phyloP scores from a whole-genome alignment of 2,888 invertebrate species.

The Stictocephala bisonia region DNA sequence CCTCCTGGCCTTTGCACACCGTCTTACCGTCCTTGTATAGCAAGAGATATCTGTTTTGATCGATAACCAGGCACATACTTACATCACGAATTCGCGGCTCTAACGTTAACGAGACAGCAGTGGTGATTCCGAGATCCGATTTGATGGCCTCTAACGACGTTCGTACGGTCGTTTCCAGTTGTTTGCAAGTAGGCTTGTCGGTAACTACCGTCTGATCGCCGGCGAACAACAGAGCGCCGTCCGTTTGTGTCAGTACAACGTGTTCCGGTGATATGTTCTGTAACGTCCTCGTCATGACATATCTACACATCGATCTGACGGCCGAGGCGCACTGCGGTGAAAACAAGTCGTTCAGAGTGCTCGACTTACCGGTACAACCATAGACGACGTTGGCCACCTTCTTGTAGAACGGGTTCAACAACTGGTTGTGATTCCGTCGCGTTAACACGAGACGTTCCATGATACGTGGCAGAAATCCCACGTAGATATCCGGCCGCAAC shows the following conservation, averaged over 20 bases:
- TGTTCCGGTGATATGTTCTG: not conserved
- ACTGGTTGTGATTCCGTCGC: not conserved
- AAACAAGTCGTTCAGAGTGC: not conserved
- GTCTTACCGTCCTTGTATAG: not conserved
- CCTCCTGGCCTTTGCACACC: not conserved
- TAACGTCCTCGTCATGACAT: not conserved
- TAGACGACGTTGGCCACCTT: not conserved
- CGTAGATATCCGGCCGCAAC: not conserved
- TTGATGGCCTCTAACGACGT: no score
- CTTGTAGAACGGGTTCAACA: not conserved
- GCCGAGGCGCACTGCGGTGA: not conserved
- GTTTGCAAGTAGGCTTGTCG: no score
- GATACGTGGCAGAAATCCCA: not conserved
- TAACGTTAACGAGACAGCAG: no score
- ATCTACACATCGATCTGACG: not conserved
- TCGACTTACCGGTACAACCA: not conserved
- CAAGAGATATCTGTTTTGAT: not conserved
- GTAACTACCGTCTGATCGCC: no score
- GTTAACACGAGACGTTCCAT: not conserved
- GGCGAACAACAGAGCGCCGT: constrained; percentile 3
- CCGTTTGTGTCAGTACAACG: not conserved
- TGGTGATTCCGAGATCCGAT: no score
- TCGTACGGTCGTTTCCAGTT: no score
- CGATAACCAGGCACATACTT: no score
- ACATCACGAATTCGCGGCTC: no score